Evolutionary conservation across 2,888 invertebrate species (phyloP), one percentile per base, ranked within the genome.

Genomic region (Troides aeacus): DNA sequence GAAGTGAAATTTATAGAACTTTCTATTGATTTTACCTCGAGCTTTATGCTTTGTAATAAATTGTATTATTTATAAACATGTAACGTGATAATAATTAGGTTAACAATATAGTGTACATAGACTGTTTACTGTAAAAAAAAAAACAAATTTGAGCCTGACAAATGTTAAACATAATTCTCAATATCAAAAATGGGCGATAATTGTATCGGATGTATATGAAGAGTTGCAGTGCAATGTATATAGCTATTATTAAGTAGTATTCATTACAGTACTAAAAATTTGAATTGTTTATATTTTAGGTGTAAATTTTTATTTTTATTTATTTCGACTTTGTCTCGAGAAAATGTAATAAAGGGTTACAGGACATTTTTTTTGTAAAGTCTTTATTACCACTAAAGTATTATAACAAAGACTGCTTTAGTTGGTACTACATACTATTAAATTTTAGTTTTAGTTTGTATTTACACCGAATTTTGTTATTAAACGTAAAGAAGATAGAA

Each of bases 1-100:
- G 56, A 58, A n/a, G 57, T 30, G 18, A 65, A 66, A 58, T 63
- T 58, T 56, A 62, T 53, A 66, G 61, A 15, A 12, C 23, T 46
- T 57, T 58, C 63, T n/a, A 42, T 56, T 58, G n/a, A 39, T 23
- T 56, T 67, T 59, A 18, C 42, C 18, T 58, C 61, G 42, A 61
- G 21, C 30, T 58, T 21, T 18, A 50, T 24, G 18, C 64, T 21
- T 71, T 64, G 73, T 68, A 70, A 73, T 72, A 73, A 73, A 67
- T 30, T 75, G 76, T 72, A 75, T 78, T 75, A 76, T 83, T 79
- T 80, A 83, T 79, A 83, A 84, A 81, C 84, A 82, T 86, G 92
- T 90, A 92, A 92, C 90, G 90, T 91, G 92, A 92, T 92, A 92
- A 92, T 92, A 92, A 92, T 85, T 92, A 92, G 92, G 79, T 77